These are phyloP conservation scores for Mola mola DNA, from an alignment of 2,113 vertebrate species.

Conservation along the genomic window DNA sequence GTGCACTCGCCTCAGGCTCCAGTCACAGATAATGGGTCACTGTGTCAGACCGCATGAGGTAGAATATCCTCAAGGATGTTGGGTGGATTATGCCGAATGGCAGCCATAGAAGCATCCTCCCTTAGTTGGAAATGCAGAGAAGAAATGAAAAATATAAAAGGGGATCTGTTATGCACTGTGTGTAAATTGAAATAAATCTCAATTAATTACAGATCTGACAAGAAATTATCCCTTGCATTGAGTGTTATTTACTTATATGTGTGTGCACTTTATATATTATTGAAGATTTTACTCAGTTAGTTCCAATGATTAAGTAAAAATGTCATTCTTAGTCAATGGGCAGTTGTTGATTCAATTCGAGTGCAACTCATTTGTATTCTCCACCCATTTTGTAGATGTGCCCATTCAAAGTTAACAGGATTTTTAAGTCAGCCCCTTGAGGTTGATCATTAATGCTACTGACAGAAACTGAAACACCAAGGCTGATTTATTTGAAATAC, in stretches of 20 bases:
- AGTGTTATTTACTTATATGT: not conserved
- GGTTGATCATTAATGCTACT: not conserved
- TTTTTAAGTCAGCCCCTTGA: slow-evolving; percentile 24
- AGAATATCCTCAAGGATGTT: slow-evolving; percentile 61
- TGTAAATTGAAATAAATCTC: slow-evolving; percentile 29
- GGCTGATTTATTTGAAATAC: slow-evolving; percentile 15
- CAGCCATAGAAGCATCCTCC: slow-evolving; percentile 24
- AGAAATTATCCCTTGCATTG: slow-evolving; percentile 2
- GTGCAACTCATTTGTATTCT: slow-evolving; percentile 37
- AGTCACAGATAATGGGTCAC: slow-evolving; percentile 76
- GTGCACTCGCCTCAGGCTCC: slow-evolving; percentile 68
- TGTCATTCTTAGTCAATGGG: slow-evolving; percentile 6
- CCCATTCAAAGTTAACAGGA: slow-evolving; percentile 3
- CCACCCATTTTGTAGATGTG: slow-evolving; percentile 32
- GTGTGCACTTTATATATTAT: slow-evolving; percentile 8
- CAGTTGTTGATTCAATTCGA: slow-evolving; percentile 12
- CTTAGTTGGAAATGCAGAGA: slow-evolving; percentile 18
- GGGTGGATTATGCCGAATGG: slow-evolving; percentile 43
- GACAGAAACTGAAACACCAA: slow-evolving; percentile 1
- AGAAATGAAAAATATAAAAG: slow-evolving; percentile 12
- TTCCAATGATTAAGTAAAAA: slow-evolving; percentile 7
- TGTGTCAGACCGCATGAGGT: slow-evolving; percentile 75
- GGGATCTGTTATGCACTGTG: slow-evolving; percentile 13
- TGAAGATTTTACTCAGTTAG: slow-evolving; percentile 17
- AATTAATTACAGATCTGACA: slow-evolving; percentile 15